These are phyloP conservation scores for Ophion costatus DNA, from an alignment of 2,888 invertebrate genomes.

Conservation along the genomic window DNA sequence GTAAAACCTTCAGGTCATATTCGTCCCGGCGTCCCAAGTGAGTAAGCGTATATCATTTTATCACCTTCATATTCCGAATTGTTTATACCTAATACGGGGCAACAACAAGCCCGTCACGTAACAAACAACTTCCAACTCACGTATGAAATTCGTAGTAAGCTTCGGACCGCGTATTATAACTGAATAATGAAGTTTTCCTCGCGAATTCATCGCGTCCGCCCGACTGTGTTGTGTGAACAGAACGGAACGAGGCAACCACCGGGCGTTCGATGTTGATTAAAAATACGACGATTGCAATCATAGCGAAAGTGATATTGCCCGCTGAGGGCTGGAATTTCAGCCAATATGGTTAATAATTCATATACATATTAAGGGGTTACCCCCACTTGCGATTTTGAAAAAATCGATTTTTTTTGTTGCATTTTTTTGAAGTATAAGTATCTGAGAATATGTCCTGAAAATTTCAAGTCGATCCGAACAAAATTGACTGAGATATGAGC, in stretches of 20 bases:
- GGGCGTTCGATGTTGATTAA: background rate
- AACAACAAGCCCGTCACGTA: conserved; percentile 8
- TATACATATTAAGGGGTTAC: too few species aligned
- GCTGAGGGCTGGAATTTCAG: too few species aligned
- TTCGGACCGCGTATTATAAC: background rate
- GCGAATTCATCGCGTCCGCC: background rate
- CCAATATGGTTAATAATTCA: too few species aligned
- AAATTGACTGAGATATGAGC: too few species aligned
- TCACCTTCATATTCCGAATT: conserved; percentile 13
- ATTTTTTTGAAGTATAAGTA: too few species aligned
- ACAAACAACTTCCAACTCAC: conserved; percentile 31
- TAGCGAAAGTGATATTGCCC: too few species aligned
- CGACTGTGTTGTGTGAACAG: background rate
- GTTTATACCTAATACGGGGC: conserved; percentile 8
- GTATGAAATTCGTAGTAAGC: background rate
- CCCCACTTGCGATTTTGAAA: too few species aligned
- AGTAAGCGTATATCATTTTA: conserved; percentile 12
- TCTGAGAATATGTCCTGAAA: too few species aligned
- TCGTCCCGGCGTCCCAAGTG: conserved; percentile 25
- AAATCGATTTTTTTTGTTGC: too few species aligned
- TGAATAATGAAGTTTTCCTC: conserved; percentile 17
- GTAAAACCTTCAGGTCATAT: conserved; percentile 30
- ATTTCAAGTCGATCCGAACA: too few species aligned
- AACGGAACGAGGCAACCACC: background rate
- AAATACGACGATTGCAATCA: background rate